Percentiles rank a stretch among this genome's conserved stretches.
These are phyloP conservation scores for Bothrops jararaca DNA, from an alignment of 2,113 vertebrate genomes.

Conservation along the genomic window DNA sequence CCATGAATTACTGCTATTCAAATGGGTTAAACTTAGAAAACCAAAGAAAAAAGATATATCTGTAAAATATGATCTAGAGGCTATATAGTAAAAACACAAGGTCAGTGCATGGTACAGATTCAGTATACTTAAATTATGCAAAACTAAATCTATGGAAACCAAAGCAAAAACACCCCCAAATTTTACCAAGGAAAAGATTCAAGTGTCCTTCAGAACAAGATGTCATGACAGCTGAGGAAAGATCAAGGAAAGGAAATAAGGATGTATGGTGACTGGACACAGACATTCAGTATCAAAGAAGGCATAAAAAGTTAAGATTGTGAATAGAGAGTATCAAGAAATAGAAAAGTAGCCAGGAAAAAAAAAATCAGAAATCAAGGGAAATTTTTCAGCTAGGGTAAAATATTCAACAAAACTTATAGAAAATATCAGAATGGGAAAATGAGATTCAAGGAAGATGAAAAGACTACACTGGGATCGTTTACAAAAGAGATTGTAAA, in stretches of 20 bases:
- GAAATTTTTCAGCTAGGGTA: neutral
- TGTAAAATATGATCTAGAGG: neutral
- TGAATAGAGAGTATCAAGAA: neutral
- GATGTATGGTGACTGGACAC: neutral
- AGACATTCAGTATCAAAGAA: neutral
- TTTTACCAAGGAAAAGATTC: neutral
- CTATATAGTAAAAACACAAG: neutral
- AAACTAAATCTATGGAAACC: neutral
- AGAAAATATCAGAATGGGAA: neutral
- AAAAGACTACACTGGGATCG: neutral
- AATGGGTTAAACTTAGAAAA: neutral
- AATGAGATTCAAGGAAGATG: neutral
- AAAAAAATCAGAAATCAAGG: neutral
- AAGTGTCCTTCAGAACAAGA: neutral
- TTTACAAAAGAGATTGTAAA: neutral
- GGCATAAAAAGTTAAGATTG: neutral
- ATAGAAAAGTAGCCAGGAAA: neutral
- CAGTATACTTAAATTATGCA: neutral
- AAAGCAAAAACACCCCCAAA: neutral
- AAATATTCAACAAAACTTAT: neutral
- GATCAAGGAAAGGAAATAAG: neutral
- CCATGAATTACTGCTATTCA: neutral
- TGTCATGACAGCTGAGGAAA: neutral
- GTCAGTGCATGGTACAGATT: neutral
- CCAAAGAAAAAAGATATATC: neutral